Base-by-base conservation (phyloP, 2,113 vertebrate genomes). In the Orientallactaga bullata region DNA sequence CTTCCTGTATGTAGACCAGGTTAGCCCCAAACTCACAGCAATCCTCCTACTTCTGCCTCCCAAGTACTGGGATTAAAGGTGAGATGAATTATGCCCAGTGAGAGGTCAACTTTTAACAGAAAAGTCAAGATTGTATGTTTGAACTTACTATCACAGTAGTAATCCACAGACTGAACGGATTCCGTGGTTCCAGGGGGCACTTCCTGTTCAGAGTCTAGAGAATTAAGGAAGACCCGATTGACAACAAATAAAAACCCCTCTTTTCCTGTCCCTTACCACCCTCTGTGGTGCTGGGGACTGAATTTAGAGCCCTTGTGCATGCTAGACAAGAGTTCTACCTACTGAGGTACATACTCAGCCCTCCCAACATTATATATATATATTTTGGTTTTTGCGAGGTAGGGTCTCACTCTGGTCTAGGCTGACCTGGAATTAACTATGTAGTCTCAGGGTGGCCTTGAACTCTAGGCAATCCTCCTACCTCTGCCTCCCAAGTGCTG, bases 121-220 rank as follows among this genome's bases (percentile, higher is more conserved):
- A 76, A 71, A 9, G 66, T 8, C 35, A 47, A 32, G 58, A 32
- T 28, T 15, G 42, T 47, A 55, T 0, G 65, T 42, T 23, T 68
- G 28, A 78, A 96, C 99, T 99, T 99, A 99, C 99, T 99, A 94
- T 99, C 99, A 91, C 99, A 99, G 96, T 99, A 99, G 97, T 99
- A 99, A 97, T 99, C 99, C 87, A 99, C 98, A 73, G 98, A 99
- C 90, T 99, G 98, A 85, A 99, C 99, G 6, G 98, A 97, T 94
- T 99, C 99, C 82, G 99, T 97, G 95, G 98, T 97, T 97, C 99
- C 99, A 92, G 98, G 98, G 81, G 97, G 99, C 58, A 98, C 97
- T 97, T 98, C 98, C 94, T 96, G 96, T 88, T 99, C 99, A 84
- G 98, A 98, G 89, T 99, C 99, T 99, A 3, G 32, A 95, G 69